Evolutionary conservation across 2,797 vertebrate genomes (phyloP).

Genomic region (Epinephelus awoara): DNA sequence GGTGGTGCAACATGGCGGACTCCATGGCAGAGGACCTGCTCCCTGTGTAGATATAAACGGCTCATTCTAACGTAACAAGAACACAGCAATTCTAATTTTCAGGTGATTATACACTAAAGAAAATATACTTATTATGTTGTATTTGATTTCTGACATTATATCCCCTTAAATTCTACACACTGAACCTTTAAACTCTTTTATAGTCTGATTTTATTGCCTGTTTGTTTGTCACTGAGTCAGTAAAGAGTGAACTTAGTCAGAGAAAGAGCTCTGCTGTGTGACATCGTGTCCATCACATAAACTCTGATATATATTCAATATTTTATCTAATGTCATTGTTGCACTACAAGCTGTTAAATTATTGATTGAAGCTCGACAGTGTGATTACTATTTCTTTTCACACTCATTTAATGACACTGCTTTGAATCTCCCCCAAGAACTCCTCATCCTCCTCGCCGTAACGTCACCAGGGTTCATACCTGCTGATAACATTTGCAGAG

Average conservation of each 20-base stretch:
- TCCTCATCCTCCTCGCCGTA: constrained; percentile 11
- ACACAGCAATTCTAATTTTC: too few relatives aligned
- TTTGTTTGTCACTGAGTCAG: not conserved
- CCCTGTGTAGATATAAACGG: too few relatives aligned
- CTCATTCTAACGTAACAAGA: too few relatives aligned
- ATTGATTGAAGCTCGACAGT: constrained; percentile 1
- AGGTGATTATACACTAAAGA: too few relatives aligned
- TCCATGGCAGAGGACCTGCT: too few relatives aligned
- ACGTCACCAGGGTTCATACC: constrained; percentile 27
- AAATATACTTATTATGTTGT: too few relatives aligned
- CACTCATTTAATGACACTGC: not conserved
- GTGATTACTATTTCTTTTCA: constrained; percentile 9
- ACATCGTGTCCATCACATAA: not conserved
- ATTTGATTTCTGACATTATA: too few relatives aligned
- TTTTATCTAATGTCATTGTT: too few relatives aligned
- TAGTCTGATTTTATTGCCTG: too few relatives aligned
- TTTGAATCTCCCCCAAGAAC: not conserved
- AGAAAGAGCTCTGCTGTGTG: not conserved
- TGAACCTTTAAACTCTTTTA: too few relatives aligned
- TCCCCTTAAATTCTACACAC: too few relatives aligned
- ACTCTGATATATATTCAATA: not conserved
- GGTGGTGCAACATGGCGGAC: too few relatives aligned
- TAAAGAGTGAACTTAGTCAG: not conserved
- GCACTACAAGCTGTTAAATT: not conserved
- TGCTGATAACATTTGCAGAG: constrained; percentile 50